Evolutionary conservation across 2,113 vertebrate genomes (phyloP), one percentile per base, ranked within the genome.

Genomic region (Connochaetes taurinus): DNA sequence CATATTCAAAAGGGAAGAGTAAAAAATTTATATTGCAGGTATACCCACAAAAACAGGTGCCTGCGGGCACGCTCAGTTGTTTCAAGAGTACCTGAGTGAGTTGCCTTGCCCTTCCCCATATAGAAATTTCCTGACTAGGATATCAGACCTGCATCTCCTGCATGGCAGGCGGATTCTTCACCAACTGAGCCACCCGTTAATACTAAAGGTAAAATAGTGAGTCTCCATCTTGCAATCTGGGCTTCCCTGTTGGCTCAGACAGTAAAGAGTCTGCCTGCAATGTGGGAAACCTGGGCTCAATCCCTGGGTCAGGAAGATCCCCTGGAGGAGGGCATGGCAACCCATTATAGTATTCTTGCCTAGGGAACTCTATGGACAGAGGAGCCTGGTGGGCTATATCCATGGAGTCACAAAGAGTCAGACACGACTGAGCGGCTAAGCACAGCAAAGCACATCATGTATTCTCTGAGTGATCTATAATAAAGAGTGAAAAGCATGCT

Each of bases 371-470:
- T 17, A 74, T 21, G n/a, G 67, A 74, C n/a, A 74, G 19, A 71
- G 10, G 9, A 12, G n/a, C 67, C n/a, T 40, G 10, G n/a, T 23
- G 67, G 67, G 67, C 67, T 74, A 74, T 40, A 40, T 23, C 36
- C 19, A 23, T 6, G n/a, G 2, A 74, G n/a, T 12, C 10, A 40
- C 67, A 74, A 74, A 40, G 9, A 74, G 67, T 19, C 67, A 74
- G n/a, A 6, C 67, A 40, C 0, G 0, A 74, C n/a, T 74, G 67
- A 74, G 36, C 0, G 1, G 23, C n/a, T 40, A 71, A 71, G n/a
- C 67, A 23, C 10, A 71, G 19, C 67, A 12, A n/a, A 74, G 67
- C n/a, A 6, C n/a, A 40, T 74, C 10, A 40, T 74, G n/a, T 33
- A 86, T 57, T 85, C 81, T 95, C 76, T 50, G 15, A 74, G 16